A percentile compares a stretch with the other conserved stretches of the same genome.
Evolutionary conservation across 2,113 vertebrate species (phyloP).

Genomic region (Larimichthys crocea): DNA sequence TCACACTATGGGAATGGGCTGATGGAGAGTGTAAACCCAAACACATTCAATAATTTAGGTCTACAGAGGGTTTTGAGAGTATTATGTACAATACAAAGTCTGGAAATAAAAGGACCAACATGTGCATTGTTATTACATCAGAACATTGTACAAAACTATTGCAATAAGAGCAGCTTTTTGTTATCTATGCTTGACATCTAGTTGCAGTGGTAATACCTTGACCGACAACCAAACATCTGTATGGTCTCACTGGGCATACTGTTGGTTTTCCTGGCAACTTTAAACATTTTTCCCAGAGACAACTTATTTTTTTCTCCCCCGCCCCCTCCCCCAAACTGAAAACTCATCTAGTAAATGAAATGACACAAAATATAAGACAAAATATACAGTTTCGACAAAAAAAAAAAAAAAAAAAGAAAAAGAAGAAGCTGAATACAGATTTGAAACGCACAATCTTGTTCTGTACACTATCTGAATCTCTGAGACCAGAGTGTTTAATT

Average conservation of each 20-base stretch:
- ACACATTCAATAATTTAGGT: slow-evolving; percentile 82
- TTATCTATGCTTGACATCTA: slow-evolving; percentile 78
- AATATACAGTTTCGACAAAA: slow-evolving; percentile 59
- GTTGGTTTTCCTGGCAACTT: slow-evolving; percentile 58
- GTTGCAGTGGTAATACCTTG: slow-evolving; percentile 74
- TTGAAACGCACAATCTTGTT: slow-evolving; percentile 49
- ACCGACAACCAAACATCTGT: slow-evolving; percentile 57
- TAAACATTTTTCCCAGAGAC: slow-evolving; percentile 45
- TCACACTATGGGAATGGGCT: slow-evolving; percentile 74
- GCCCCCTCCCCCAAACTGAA: neutral
- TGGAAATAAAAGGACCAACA: slow-evolving; percentile 68
- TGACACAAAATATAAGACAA: slow-evolving; percentile 50
- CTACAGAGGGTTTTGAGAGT: slow-evolving; percentile 60
- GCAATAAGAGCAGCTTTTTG: slow-evolving; percentile 82
- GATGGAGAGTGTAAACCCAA: slow-evolving; percentile 74
- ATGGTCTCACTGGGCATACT: slow-evolving; percentile 36
- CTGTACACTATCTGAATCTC: slow-evolving; percentile 61
- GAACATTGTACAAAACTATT: slow-evolving; percentile 84
- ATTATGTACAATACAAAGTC: slow-evolving; percentile 81
- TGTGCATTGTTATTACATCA: slow-evolving; percentile 77
- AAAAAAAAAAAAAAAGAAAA: neutral
- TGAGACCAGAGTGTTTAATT: slow-evolving; percentile 48
- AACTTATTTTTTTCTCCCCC: neutral
- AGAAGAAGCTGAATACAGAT: slow-evolving; percentile 44
- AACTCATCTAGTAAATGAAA: slow-evolving; percentile 56